Evolutionary conservation across 2,888 invertebrate genomes (phyloP), one percentile per base, ranked within the genome.

Genomic region (Byasa hedistus): DNA sequence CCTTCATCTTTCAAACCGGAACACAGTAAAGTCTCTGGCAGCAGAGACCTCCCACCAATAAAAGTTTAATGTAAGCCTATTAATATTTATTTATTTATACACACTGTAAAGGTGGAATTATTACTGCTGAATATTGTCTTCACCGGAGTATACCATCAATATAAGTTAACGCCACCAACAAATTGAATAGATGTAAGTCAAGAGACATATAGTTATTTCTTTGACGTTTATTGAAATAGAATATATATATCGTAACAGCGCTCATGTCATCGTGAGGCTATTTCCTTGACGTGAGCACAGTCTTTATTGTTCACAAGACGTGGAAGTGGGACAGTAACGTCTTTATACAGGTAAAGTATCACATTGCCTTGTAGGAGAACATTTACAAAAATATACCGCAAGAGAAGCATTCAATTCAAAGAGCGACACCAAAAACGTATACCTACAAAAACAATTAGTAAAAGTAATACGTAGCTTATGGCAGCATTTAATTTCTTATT

Each of bases 291-390:
- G 48, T 48, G 63, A 57, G 48, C 23, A 51, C 22, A 57, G 36
- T 15, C 23, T 24, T 54, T 58, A 59, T 64, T 64, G 64, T 64
- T 59, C 39, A 52, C 27, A 57, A 64, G 24, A 58, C 57, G 54
- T 59, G 54, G 54, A 64, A 64, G 58, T 61, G n/a, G 61, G 48
- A 57, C 56, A 15, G 21, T n/a, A 36, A 57, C 36, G 61, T 61
- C 65, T 61, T 59, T 54, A 52, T 52, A 59, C 44, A 59, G 23
- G 17, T 36, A 57, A 57, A 58, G 36, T 58, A 39, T 39, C 44
- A 19, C 21, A 36, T 17, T 8, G 15, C 24, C 15, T 23, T 24
- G 23, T 22, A 23, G 51, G 4, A 52, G 32, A 44, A 19, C 23
- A 44, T 51, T 60, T 51, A 60, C 23, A 48, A 48, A 48, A 0